Evolutionary conservation across 2,797 vertebrate species (phyloP), one percentile per base, ranked within the genome.

Genomic region (Chloroceryle amazona): DNA sequence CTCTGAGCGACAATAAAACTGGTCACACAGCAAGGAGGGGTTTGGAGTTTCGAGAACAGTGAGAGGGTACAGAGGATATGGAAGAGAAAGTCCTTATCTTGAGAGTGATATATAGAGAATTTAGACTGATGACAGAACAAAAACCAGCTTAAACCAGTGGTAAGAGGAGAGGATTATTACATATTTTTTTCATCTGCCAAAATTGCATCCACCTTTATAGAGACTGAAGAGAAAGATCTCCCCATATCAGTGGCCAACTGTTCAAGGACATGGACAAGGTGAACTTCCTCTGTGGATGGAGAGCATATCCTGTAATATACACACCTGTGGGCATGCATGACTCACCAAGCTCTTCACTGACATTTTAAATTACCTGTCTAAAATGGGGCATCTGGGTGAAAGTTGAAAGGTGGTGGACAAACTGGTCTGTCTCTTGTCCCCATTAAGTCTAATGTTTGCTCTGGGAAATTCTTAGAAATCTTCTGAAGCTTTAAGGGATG

Each of bases 401-500:
- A 51, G 51, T 26, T 67, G 60, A 49, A 88, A 84, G 21, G 21
- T 62, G 51, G 49, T 68, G 52, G 52, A 49, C 28, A 6, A 28
- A 52, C 51, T 29, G 51, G 26, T 52, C 51, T 52, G 26, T 52
- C 51, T 52, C 26, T 52, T 29, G 51, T 52, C 26, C 51, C 26
- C 51, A 52, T 52, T 52, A 58, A 42, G 6, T 68, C 60, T 74
- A 81, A 97, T 94, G 91, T 95, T 94, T 97, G 91, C 89, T 91
- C 72, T 95, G 89, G 81, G 86, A 95, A 95, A 54, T 86, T 90
- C 79, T 96, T 96, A 90, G 84, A 95, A 90, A 86, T 86, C 62
- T 52, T 72, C 76, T 94, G 88, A 63, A 89, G 66, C 28, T 79
- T 92, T 55, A 76, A 96, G 95, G 92, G 55, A 84, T 86, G 72